Percentiles rank a stretch among this genome's conserved stretches.
phyloP scores from a whole-genome alignment of 30 jellyfish, hydroid and myxozoan genomes.

The Catostylus mosaicus region DNA sequence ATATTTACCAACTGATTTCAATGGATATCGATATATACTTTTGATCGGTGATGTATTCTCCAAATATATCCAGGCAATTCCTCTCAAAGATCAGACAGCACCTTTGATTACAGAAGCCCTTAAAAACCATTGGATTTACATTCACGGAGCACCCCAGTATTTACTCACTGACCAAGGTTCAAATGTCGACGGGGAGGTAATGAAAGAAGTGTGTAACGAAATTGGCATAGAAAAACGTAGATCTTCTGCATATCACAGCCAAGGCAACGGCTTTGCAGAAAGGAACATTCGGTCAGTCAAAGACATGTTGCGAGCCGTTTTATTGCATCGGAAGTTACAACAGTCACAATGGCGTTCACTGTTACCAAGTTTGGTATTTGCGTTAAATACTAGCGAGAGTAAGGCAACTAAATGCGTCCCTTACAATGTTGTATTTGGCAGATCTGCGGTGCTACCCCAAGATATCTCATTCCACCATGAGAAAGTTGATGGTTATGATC shows the following conservation, averaged over 20 bases:
- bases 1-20: not conserved
- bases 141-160: no score
- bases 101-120: conserved; percentile 2
- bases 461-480: conserved; percentile 21
- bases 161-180: no score
- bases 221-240: conserved; percentile 13
- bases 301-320: no score
- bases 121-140: not conserved
- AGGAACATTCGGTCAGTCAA: no score
- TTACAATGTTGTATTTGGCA: conserved; percentile 18
- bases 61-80: conserved; percentile 17
- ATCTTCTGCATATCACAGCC: conserved; percentile 34
- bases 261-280: no score
- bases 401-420: conserved; percentile 40
- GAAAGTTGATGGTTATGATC: conserved; percentile 4
- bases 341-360: conserved; percentile 13
- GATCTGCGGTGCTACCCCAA: conserved; percentile 45
- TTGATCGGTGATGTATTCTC: conserved; percentile 29
- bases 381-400: conserved; percentile 20
- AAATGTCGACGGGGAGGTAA: conserved; percentile 12
- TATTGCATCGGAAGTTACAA: not conserved
- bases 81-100: no score
- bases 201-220: conserved; percentile 10
- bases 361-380: not conserved
- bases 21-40: not conserved